phyloP scores from a whole-genome alignment of 2,113 vertebrate species.

The Ophthalmotilapia sp. region DNA sequence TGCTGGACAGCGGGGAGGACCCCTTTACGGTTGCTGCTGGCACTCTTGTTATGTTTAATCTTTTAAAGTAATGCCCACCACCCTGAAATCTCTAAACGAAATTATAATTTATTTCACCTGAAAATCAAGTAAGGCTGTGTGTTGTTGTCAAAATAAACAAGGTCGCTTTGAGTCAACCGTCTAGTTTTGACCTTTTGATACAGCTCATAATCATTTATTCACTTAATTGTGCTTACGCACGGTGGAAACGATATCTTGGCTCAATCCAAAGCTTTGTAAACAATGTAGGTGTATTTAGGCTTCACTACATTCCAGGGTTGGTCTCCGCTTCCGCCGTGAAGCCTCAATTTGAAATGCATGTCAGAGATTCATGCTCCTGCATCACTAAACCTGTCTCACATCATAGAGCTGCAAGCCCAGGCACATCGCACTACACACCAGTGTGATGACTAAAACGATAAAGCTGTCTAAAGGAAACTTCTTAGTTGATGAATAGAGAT shows the following conservation, averaged over 20 bases:
- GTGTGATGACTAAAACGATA: background rate
- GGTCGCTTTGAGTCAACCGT: background rate
- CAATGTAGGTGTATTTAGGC: background rate
- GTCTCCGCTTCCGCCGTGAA: background rate
- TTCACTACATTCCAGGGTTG: background rate
- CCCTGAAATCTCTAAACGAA: background rate
- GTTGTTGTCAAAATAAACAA: background rate
- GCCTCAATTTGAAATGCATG: slow-evolving; percentile 25
- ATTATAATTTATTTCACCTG: background rate
- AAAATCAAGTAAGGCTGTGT: background rate
- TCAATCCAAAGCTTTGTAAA: background rate
- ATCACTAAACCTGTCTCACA: background rate
- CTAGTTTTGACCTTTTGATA: background rate
- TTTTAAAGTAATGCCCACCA: background rate
- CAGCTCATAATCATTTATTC: background rate
- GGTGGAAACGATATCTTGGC: background rate
- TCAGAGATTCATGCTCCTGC: background rate
- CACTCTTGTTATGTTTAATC: background rate
- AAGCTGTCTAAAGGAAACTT: background rate
- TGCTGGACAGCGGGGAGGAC: background rate
- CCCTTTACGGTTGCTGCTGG: background rate
- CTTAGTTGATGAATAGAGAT: background rate
- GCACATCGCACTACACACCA: background rate
- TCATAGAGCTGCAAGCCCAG: background rate
- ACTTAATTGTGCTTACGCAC: background rate